Evolutionary conservation across 2,888 invertebrate genomes (phyloP).

Genomic region (Ornithoptera priamus): DNA sequence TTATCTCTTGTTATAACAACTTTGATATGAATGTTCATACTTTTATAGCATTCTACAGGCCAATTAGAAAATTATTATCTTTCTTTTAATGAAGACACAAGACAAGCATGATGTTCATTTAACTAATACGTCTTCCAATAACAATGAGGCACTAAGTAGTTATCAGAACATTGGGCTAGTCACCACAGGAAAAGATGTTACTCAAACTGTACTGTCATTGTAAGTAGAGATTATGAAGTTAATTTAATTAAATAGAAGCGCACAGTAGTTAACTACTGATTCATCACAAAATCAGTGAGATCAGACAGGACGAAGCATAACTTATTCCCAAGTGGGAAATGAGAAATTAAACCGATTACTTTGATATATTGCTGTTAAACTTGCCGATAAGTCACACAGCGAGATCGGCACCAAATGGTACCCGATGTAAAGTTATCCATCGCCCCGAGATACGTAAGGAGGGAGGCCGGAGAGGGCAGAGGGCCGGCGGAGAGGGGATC

Average conservation of each 20-base stretch:
- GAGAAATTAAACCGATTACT: conserved; percentile 79
- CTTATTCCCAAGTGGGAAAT: conserved; percentile 69
- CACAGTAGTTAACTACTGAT: not conserved
- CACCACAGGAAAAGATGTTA: too few relatives aligned
- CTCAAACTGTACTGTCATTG: too few relatives aligned
- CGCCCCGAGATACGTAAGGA: conserved; percentile 50
- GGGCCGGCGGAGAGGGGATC: conserved; percentile 24
- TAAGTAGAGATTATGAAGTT: not conserved
- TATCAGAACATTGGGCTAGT: too few relatives aligned
- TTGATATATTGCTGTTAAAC: conserved; percentile 77
- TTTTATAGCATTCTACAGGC: too few relatives aligned
- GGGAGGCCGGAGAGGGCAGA: conserved; percentile 27
- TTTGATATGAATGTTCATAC: too few relatives aligned
- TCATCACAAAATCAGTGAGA: conserved; percentile 50
- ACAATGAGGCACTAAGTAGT: too few relatives aligned
- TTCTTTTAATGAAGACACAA: too few relatives aligned
- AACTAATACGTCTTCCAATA: too few relatives aligned
- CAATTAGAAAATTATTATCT: too few relatives aligned
- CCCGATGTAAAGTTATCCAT: conserved; percentile 73
- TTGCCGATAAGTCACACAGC: conserved; percentile 76
- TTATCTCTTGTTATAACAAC: too few relatives aligned
- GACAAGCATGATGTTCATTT: too few relatives aligned
- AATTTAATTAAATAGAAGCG: not conserved
- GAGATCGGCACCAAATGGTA: conserved; percentile 74
- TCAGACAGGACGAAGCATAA: conserved; percentile 67